A percentile compares a stretch with the other conserved stretches of the same genome.
Evolutionary conservation across 2,888 invertebrate species (phyloP).

Genomic region (Phyto melanocephala): DNA sequence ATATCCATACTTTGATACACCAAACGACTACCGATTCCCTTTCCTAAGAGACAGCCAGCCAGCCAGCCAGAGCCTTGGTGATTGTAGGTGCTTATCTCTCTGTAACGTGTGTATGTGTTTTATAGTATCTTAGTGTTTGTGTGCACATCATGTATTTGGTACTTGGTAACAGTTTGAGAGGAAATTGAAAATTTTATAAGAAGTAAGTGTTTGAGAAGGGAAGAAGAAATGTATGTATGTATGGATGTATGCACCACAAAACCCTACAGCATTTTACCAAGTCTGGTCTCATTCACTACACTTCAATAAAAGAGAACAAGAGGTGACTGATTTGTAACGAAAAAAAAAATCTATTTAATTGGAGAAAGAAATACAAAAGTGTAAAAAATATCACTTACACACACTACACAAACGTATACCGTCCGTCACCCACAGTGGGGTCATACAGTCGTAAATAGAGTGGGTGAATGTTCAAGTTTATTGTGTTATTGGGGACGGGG

Average conservation of each 20-base stretch:
- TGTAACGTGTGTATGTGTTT: not conserved
- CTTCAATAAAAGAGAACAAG: constrained; percentile 57
- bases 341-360: constrained; percentile 40
- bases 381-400: constrained; percentile 25
- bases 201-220: not conserved
- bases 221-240: too few species aligned
- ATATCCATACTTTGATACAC: constrained; percentile 26
- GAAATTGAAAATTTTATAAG: constrained; percentile 50
- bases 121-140: not conserved
- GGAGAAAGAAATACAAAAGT: constrained; percentile 52
- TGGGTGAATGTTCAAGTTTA: constrained; percentile 1
- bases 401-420: constrained; percentile 1
- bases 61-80: not conserved
- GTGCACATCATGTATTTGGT: not conserved
- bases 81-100: constrained; percentile 46
- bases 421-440: constrained; percentile 39
- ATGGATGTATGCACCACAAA: constrained; percentile 24
- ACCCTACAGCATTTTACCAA: constrained; percentile 21
- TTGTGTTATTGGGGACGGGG: constrained; percentile 11
- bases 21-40: not conserved
- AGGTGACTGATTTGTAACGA: constrained; percentile 55
- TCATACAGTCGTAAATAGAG: not conserved
- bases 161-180: constrained; percentile 63
- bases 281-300: constrained; percentile 42
- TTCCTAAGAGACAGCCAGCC: not conserved